Conservation (phyloP, 2,888 invertebrate genomes). For the Deilephila elpenor region DNA sequence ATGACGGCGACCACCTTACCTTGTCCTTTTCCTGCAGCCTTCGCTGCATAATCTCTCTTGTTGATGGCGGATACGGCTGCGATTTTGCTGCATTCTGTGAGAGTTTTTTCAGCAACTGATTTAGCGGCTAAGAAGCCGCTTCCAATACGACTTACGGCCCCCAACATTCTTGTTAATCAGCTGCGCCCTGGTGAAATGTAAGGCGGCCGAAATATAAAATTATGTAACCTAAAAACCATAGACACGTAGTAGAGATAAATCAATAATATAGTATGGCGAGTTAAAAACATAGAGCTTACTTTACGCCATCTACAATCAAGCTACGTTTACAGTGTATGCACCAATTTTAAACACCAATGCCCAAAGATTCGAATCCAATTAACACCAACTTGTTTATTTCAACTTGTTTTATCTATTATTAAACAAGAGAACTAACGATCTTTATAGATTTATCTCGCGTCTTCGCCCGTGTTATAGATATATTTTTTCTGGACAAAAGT, state of each 20-base stretch:
- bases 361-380: too few species aligned
- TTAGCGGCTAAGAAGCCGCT: conserved; percentile 86
- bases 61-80: conserved; percentile 71
- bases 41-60: conserved; percentile 75
- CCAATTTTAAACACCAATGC: background rate
- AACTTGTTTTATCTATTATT: too few species aligned
- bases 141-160: conserved; percentile 85
- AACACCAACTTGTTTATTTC: too few species aligned
- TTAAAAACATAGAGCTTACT: too few species aligned
- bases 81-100: conserved; percentile 85
- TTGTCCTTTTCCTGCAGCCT: conserved; percentile 63
- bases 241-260: conserved; percentile 37
- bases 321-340: too few species aligned
- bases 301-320: too few species aligned
- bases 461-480: too few species aligned
- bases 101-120: conserved; percentile 84
- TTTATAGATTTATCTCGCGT: too few species aligned
- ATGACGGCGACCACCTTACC: conserved; percentile 96
- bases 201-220: conserved; percentile 60
- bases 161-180: conserved; percentile 81
- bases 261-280: background rate
- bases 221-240: conserved; percentile 71
- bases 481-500: too few species aligned
- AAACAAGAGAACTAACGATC: too few species aligned
- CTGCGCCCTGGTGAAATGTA: conserved; percentile 59